Evolutionary conservation across 2,113 vertebrate genomes (phyloP), one percentile per base, ranked within the genome.

Genomic region (Delphinus delphis): DNA sequence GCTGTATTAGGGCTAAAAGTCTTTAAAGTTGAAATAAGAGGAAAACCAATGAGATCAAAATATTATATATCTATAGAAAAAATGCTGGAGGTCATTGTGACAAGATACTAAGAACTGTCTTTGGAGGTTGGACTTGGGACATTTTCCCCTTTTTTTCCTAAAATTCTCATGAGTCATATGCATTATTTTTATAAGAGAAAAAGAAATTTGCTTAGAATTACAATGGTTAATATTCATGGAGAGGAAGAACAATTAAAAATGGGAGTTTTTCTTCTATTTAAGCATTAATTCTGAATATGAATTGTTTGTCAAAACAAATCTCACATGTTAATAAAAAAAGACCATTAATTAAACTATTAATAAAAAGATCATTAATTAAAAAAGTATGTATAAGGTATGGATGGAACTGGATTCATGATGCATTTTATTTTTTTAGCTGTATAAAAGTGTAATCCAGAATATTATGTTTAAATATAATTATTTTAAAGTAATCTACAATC

Each of bases 341-440:
- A 38, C 6, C 2, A 67, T 47, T 50, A 85, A 38, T 81, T 91
- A 63, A 85, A 47, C 31, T 36, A 73, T 38, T 47, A 60, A 53
- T 83, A 67, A 33, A 67, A 63, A 76, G 21, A n/a, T 12, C 33
- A 73, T 55, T 82, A 89, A 65, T 65, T 81, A 28, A 65, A n/a
- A 55, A 26, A 18, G 14, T 13, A 53, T 68, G 23, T 8, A 63
- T 38, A 84, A 67, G 50, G 2, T 65, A 63, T 58, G 7, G 18
- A 10, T 71, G 4, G 53, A 89, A 63, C 10, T 41, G 8, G 6
- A 77, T 65, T 93, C 14, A 25, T 65, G 2, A 55, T 90, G 3
- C 44, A 41, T 65, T 80, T 97, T 89, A 77, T 26, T 33, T 93
- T 96, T 95, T 53, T 26, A 81, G 13, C 15, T 58, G 14, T 68